Base-by-base conservation (phyloP, 2,797 vertebrate species). In the Hapalemur alaotrensis region DNA sequence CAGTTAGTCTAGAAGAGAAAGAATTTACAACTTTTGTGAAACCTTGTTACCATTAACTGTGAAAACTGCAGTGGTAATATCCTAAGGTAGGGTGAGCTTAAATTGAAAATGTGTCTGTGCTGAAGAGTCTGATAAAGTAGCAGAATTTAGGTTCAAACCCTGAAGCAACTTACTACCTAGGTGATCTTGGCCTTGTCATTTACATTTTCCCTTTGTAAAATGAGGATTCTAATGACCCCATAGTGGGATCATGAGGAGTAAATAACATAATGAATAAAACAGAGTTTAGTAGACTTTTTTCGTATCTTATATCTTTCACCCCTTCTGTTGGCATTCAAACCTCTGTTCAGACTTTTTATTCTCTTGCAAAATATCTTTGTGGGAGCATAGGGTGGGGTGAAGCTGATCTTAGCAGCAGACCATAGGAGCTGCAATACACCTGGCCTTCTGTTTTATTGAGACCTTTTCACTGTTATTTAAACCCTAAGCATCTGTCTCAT, bases 391-490 rank as follows among this genome's bases (percentile, higher is more conserved):
- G 13, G 13, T 46, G 11, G 13, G 13, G 5, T 18, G 28, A 84
- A 78, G 12, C 11, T 61, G 52, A 89, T 86, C 61, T 83, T 61
- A 28, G 32, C 63, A 35, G 25, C n/a, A 57, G 73, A 32, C 57
- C 1, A 7, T 20, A 38, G 67, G 73, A 92, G 30, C 6, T 67
- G 85, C 91, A 75, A 28, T 52, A 50, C 5, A 89, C 25, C 38
- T 70, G 35, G 41, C 18, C 23, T 63, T 89, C 83, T 30, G 61
- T 54, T 86, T 94, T 81, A 81, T 25, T 20, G 48, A 57, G 35
- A 48, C 13, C 70, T 94, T 95, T 95, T 84, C 80, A 88, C 65
- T 92, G 25, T 76, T 89, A 72, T 48, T 93, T 20, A 65, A 30
- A 28, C 43, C 46, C 41, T 72, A 76, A 67, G 67, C 23, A 15